Evolutionary conservation across 2,113 vertebrate genomes (phyloP), one percentile per base, ranked within the genome.

Genomic region (Nestor notabilis): DNA sequence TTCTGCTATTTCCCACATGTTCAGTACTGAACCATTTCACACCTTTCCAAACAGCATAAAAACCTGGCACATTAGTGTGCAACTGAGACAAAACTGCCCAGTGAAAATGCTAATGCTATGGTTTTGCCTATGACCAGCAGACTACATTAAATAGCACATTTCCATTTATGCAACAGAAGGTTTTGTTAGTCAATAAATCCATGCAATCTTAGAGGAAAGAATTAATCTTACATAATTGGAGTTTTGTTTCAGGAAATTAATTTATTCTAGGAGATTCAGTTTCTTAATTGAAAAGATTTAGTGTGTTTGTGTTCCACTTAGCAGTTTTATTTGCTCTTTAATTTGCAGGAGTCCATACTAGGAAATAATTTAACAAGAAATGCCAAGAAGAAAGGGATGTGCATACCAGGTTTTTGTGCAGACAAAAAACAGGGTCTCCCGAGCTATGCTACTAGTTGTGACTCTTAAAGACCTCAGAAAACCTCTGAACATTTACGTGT

Each of bases 241-340:
- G 70, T 69, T 90, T 95, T 91, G 78, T 93, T 95, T 90, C 95
- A 96, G 94, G 89, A 95, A 95, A 96, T 86, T 13, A 94, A 93
- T 89, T 95, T 94, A 91, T 79, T 60, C 77, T 79, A 91, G 94
- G 91, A 93, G 90, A 90, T 89, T 84, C 90, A 94, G 53, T 71
- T 87, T 87, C 84, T 82, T 93, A 91, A 96, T 89, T 96, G 66
- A 89, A 89, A 94, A 94, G 87, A 77, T 88, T 85, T 93, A 77
- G 71, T 74, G 69, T 82, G 53, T 60, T 95, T 78, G 31, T 29
- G 1, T 85, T 75, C 86, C 64, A 90, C 55, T 84, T 84, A 79
- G n/a, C 65, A 89, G 74, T 74, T 94, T 85, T 85, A 93, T 92
- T 96, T 92, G 56, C 87, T 92, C 89, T 87, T 94, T 79, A 84